phyloP scores from a whole-genome alignment of 2,797 vertebrate species.

The Psittacula derbiana region DNA sequence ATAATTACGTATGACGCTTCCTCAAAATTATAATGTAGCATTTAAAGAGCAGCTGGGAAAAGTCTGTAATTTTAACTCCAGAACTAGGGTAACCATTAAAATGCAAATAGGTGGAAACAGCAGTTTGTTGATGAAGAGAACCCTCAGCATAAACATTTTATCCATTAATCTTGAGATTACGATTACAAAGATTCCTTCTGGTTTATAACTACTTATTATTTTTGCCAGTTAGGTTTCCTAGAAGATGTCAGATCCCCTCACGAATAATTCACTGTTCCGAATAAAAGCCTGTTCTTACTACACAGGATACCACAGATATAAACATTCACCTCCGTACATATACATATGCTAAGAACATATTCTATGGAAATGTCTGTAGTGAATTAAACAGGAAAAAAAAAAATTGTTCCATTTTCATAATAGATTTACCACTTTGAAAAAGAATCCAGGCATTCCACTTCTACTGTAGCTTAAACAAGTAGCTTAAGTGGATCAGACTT shows the following conservation, averaged over 20 bases:
- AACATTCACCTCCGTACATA: background rate
- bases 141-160: slow-evolving; percentile 43
- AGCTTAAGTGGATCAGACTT: slow-evolving; percentile 35
- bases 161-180: slow-evolving; percentile 22
- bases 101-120: slow-evolving; percentile 74
- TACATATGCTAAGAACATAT: background rate
- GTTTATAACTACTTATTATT: slow-evolving; percentile 26
- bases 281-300: background rate
- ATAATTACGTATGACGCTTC: slow-evolving; percentile 78
- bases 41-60: slow-evolving; percentile 78
- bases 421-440: background rate
- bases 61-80: slow-evolving; percentile 72
- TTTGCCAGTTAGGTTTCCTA: slow-evolving; percentile 17
- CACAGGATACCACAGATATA: background rate
- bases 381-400: background rate
- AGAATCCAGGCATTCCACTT: background rate
- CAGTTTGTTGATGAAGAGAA: slow-evolving; percentile 15
- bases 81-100: slow-evolving; percentile 74
- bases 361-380: background rate
- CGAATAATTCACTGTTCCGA: background rate
- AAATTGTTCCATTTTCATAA: background rate
- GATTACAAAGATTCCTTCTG: background rate
- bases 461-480: background rate
- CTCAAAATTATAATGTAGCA: slow-evolving; percentile 75
- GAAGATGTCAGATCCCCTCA: slow-evolving; percentile 9